Percentiles rank a stretch among this genome's conserved stretches.
Evolutionary conservation across 2,888 invertebrate species (phyloP).

Genomic region (Heliconius sara): DNA sequence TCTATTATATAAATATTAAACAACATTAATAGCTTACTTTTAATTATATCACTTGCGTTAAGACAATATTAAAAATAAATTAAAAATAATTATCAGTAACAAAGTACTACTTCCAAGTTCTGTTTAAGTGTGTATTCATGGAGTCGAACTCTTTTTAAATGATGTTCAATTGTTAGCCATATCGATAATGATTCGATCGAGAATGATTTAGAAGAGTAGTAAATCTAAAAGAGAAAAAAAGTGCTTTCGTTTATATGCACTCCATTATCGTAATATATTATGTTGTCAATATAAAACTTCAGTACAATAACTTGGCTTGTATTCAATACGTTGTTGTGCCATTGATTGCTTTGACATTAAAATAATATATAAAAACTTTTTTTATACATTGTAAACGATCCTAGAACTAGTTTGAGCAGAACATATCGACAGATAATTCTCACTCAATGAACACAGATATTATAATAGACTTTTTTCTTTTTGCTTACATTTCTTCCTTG

Average conservation of each 20-base stretch:
- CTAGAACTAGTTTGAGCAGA: neutral
- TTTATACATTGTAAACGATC: neutral
- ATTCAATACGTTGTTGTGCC: neutral
- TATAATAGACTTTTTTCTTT: constrained; percentile 51
- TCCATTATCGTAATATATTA: too few relatives aligned
- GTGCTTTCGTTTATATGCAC: too few relatives aligned
- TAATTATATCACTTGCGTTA: neutral
- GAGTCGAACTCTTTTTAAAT: too few relatives aligned
- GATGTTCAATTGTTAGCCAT: too few relatives aligned
- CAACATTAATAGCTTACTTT: neutral
- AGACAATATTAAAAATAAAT: neutral
- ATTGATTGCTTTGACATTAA: constrained; percentile 5
- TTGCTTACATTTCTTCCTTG: constrained; percentile 58
- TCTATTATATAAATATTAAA: neutral
- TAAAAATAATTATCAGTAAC: too few relatives aligned
- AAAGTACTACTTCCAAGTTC: too few relatives aligned
- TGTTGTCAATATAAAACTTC: too few relatives aligned
- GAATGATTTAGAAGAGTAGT: too few relatives aligned
- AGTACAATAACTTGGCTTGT: neutral
- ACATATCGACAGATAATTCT: constrained; percentile 36
- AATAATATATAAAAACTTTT: constrained; percentile 6
- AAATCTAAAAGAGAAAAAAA: too few relatives aligned
- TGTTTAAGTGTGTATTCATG: too few relatives aligned
- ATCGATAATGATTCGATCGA: too few relatives aligned
- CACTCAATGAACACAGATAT: constrained; percentile 43